Base-by-base conservation (phyloP, 2,113 vertebrate species). In the Rattus rattus region DNA sequence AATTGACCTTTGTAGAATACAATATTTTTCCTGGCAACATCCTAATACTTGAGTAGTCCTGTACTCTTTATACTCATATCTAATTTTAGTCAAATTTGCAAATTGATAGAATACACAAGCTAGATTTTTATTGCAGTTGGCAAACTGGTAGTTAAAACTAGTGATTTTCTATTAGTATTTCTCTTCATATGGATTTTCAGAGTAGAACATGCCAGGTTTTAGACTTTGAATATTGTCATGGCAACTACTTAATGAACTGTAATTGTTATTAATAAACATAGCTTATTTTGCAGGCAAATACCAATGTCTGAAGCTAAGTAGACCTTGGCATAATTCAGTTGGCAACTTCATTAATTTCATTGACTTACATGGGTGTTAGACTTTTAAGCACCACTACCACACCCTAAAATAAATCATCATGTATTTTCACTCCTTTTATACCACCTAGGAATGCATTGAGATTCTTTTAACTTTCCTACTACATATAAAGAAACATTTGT, bases 1-100 rank as follows among this genome's bases (percentile, higher is more conserved):
- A 79, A 79, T 56, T 87, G 20, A 36, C 59, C 91, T 93, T 84
- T 93, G 73, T 84, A 93, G 85, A 96, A 90, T 56, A 8, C 69
- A 79, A n/a, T 88, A 91, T 92, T 76, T 83, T 39, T 84, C 3
- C 47, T 91, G 63, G 20, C 70, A 95, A 52, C 47, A n/a, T 77
- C 26, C n/a, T 94, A 49, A 88, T 13, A 47, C 24, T 80, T 84
- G 43, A 70, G 52, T 39, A 70, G 16, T 90, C 92, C 43, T n/a
- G 69, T 95, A 70, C 39, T 69, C 39, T 43, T 91, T 79, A 95
- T 75, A 92, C 72, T 92, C 52, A 72, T 63, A 61, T 79, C 61
- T 94, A 84, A 97, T 94, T 96, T 97, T 84, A 89, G 79, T 97
- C 22, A 92, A 49, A 96, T 96, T 87, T 81, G 33, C 88, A 22